Evolutionary conservation across 1,140 invertebrate genomes (phyloP).

Genomic region (Leguminivora glycinivorella): DNA sequence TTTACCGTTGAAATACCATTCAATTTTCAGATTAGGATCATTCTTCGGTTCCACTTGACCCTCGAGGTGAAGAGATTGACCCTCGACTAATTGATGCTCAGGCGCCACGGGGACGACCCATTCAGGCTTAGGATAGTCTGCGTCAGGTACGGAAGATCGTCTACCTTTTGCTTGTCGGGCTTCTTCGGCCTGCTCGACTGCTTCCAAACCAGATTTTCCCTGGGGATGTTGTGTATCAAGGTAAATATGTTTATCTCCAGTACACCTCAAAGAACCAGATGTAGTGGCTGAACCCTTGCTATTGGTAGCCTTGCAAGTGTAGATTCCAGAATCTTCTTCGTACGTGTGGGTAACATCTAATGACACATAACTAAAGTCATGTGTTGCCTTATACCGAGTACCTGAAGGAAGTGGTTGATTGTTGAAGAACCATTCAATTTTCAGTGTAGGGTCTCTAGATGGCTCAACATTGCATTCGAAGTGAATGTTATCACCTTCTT

Average conservation of each 20-base stretch:
- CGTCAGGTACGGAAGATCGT: constrained; percentile 83
- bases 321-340: constrained; percentile 93
- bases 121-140: constrained; percentile 90
- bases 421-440: constrained; percentile 95
- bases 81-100: constrained; percentile 93
- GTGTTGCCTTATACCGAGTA: constrained; percentile 89
- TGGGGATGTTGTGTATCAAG: constrained; percentile 94
- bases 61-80: constrained; percentile 94
- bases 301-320: constrained; percentile 95
- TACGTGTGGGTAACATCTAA: constrained; percentile 90
- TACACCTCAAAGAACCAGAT: constrained; percentile 91
- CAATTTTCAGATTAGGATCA: constrained; percentile 96
- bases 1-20: constrained; percentile 97
- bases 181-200: constrained; percentile 91
- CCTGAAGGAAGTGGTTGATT: constrained; percentile 89
- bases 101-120: constrained; percentile 91
- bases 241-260: constrained; percentile 88
- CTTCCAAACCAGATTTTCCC: constrained; percentile 90
- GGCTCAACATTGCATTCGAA: constrained; percentile 98
- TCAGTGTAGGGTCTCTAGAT: constrained; percentile 95
- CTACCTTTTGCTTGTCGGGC: constrained; percentile 85
- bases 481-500: constrained; percentile 93
- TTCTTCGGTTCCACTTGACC: constrained; percentile 96
- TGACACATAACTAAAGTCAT: constrained; percentile 93
- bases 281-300: constrained; percentile 93